Conservation (phyloP, 2,888 invertebrate species). For the Drosophila kambysellisi region DNA sequence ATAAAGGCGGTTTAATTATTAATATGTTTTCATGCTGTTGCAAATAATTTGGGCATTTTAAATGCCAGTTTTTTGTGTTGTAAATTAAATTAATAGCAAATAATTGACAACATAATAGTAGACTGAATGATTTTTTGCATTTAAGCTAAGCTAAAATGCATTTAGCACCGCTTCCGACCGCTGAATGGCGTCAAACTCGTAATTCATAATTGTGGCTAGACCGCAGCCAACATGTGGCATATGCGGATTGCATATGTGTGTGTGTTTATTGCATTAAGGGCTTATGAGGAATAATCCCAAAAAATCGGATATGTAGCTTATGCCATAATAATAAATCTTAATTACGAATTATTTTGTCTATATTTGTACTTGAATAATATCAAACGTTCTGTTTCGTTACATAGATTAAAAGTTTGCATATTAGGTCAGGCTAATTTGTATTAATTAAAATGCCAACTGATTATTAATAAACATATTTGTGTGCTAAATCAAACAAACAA, state of each 20-base stretch:
- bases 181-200: constrained; percentile 17
- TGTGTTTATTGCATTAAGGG: constrained; percentile 37
- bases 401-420: neutral
- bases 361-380: neutral
- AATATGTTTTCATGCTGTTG: constrained; percentile 67
- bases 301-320: constrained; percentile 13
- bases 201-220: constrained; percentile 56
- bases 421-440: neutral
- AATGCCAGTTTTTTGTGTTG: constrained; percentile 35
- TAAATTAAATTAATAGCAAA: constrained; percentile 69
- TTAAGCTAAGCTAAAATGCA: neutral
- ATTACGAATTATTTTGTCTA: neutral
- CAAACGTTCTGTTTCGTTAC: neutral
- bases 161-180: neutral
- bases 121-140: constrained; percentile 3
- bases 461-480: neutral
- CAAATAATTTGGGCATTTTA: constrained; percentile 55
- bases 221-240: constrained; percentile 36
- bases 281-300: constrained; percentile 29
- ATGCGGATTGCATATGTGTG: constrained; percentile 5
- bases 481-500: neutral
- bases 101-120: constrained; percentile 21
- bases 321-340: neutral
- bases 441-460: neutral
- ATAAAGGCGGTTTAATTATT: constrained; percentile 74